Conservation (phyloP, 2,888 invertebrate species). For the Galeruca laticollis region DNA sequence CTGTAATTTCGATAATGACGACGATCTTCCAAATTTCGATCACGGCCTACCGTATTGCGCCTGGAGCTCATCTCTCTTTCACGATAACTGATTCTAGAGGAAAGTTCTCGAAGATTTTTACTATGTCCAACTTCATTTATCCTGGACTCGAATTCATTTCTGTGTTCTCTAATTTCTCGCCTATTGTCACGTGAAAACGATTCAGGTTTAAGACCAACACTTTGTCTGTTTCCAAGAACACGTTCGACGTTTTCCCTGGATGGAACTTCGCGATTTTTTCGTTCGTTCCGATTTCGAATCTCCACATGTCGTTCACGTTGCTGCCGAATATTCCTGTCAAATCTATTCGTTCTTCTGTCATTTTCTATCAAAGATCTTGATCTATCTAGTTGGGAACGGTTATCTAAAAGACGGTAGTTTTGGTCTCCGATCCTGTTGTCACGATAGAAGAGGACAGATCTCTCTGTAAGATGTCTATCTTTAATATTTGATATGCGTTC, state of each 20-base stretch:
- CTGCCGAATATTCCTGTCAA: background rate
- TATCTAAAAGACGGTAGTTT: slow-evolving; percentile 2
- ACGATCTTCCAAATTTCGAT: background rate
- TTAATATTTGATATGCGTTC: slow-evolving; percentile 9
- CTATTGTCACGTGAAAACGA: background rate
- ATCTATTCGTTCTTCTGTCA: background rate
- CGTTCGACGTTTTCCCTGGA: background rate
- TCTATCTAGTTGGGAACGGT: slow-evolving; percentile 1
- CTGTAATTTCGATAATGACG: background rate
- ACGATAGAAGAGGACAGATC: background rate
- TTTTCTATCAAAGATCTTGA: slow-evolving; percentile 3
- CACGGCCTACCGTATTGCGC: background rate
- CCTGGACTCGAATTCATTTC: background rate
- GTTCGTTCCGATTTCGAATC: background rate
- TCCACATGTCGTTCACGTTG: background rate
- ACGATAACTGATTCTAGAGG: background rate
- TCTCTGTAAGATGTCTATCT: slow-evolving; percentile 14
- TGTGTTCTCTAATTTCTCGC: background rate
- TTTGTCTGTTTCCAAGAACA: too few relatives aligned
- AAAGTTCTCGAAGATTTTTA: background rate
- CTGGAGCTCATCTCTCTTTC: background rate
- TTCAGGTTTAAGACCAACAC: too few relatives aligned
- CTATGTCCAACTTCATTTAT: background rate
- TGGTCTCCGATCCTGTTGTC: background rate
- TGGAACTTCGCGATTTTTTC: background rate